Base-by-base conservation (phyloP, 2,888 invertebrate genomes). In the Mantis religiosa region DNA sequence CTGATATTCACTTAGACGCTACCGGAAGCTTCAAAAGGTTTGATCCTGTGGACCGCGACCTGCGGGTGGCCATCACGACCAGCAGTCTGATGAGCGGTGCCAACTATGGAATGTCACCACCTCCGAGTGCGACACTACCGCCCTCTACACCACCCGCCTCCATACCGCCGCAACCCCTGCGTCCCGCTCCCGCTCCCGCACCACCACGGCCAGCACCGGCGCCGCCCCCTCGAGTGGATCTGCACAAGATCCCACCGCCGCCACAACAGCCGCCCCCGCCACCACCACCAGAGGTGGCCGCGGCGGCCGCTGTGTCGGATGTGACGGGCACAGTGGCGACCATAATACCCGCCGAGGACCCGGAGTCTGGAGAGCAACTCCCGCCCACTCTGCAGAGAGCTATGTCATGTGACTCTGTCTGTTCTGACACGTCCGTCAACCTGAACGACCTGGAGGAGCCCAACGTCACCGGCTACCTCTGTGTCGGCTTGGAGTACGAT, bases 391-490 rank as follows among this genome's bases (percentile, higher is more conserved):
- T 96, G 89, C 94, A 95, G 91, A 93, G 96, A 90, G 97, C 97
- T 0, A 94, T 96, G 91, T 97, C 97, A 34, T 97, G 97, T 92
- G 97, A 97, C 91, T 97, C 97, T 87, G 96, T 97, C 34, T 96
- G 96, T 91, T 97, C 97, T 1, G 97, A 97, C 91, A 96, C 97
- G 0, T 97, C 97, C 1, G 95, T 97, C 1, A 94, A 95, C 30
- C 94, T 96, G 41, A 95, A 95, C 87, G 96, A 97, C 92, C 94
- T 96, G 85, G 96, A 96, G 91, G 95, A 95, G 91, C 95, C 96
- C 14, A 96, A 96, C 90, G 94, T 96, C 89, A 96, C 96, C 1
- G 97, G 97, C 8, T 96, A 96, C 92, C 93, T 97, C 12, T 97
- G 97, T 92, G 94, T 97, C 90, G 96, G 96, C 15, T 93, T 97